Base-by-base conservation (phyloP, 2,888 invertebrate genomes). In the Dichetophora obliterata region DNA sequence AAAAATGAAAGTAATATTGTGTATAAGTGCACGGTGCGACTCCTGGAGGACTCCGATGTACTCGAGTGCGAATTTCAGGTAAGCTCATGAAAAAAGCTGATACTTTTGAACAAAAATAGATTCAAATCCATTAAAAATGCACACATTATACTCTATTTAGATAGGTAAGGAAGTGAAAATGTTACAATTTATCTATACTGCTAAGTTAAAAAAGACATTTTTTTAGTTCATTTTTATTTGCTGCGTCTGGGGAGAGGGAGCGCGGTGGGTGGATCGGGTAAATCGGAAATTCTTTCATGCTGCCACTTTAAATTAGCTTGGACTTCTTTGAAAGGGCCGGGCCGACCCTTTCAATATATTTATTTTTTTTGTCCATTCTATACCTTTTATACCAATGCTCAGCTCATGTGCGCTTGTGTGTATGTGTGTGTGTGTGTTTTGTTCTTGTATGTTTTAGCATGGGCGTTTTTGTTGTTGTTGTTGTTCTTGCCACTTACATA, bases 31-130 rank as follows among this genome's bases (percentile, higher is more conserved):
- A 96, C 96, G 84, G 95, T 97, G 85, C 92, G 96, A 86, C 92
- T 97, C 82, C 91, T 97, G 86, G 96, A 96, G 90, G 96, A 97
- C 91, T 94, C 95, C 82, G 96, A 97, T 91, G 94, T 96, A 86
- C 91, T 97, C 87, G 95, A 97, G 91, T 96, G 95, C 90, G 96
- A 96, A 92, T 96, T 96, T 91, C 96, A 96, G 92, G 94, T 95
- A 89, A 90, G 80, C 74, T 9, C n/a, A 0, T 19, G n/a, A 16
- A 65, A 27, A 34, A 54, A 54, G 19, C 5, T 43, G 6, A 43
- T 6, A 14, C 14, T 43, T n/a, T n/a, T 6, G 24, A 14, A 19
- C n/a, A 37, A 34, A 66, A 66, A 43, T 43, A 66, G 66, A 43
- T 19, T n/a, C n/a, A 66, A 66, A 37, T 8, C 43, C 43, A 66